A percentile compares a stretch with the other conserved stretches of the same genome.
These are phyloP conservation scores for Rhinoderma darwinii DNA, from an alignment of 2,113 vertebrate species.

Conservation along the genomic window DNA sequence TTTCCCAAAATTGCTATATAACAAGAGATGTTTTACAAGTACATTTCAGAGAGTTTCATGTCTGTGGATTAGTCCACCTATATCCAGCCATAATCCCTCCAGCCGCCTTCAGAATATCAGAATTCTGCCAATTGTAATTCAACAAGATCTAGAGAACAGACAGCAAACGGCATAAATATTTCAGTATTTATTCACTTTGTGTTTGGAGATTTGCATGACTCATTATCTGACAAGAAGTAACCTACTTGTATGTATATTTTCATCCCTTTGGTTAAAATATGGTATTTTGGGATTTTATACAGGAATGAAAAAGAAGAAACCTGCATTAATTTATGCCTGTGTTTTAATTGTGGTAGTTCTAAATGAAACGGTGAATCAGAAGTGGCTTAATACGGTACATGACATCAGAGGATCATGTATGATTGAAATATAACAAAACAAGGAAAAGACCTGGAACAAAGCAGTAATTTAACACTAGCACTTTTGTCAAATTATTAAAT, in stretches of 20 bases:
- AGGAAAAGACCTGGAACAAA: slow-evolving; percentile 26
- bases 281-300: not conserved
- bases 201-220: not conserved
- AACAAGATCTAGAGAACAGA: not conserved
- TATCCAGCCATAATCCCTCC: not conserved
- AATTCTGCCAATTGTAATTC: slow-evolving; percentile 6
- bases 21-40: not conserved
- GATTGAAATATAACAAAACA: not conserved
- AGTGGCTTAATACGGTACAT: not conserved
- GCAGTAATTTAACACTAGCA: slow-evolving; percentile 41
- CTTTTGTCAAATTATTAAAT: slow-evolving; percentile 64
- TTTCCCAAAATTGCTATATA: not conserved
- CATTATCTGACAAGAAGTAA: not conserved
- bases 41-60: not conserved
- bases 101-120: not conserved
- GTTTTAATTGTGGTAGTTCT: not conserved
- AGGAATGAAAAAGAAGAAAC: not conserved
- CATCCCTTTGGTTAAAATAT: not conserved
- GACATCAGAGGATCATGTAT: not conserved
- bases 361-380: no score
- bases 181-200: slow-evolving; percentile 5
- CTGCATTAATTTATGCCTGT: not conserved
- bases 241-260: not conserved
- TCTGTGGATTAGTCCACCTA: not conserved
- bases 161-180: not conserved